A percentile compares a stretch with the other conserved stretches of the same genome.
Conservation (phyloP, 2,797 vertebrate genomes). For the Sebastes steindachneri region DNA sequence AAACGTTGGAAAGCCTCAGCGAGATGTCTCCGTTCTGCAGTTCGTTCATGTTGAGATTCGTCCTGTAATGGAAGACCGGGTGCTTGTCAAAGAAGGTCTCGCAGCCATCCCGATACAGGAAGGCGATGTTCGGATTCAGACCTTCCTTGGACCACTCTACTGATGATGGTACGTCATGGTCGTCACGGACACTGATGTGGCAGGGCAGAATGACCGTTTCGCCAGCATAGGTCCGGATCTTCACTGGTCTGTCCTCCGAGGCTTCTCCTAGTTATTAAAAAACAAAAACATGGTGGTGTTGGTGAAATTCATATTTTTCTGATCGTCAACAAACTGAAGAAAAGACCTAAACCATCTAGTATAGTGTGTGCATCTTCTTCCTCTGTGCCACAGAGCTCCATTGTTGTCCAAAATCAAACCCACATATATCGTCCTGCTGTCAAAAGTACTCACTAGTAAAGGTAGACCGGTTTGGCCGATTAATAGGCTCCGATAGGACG, state of each 20-base stretch:
- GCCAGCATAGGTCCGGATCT: accelerated
- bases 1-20: background rate
- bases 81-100: conserved; percentile 39
- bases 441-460: too few relatives aligned
- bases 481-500: too few relatives aligned
- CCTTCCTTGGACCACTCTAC: conserved; percentile 38
- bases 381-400: background rate
- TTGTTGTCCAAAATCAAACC: too few relatives aligned
- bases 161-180: accelerated
- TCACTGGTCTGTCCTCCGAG: accelerated
- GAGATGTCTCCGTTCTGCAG: conserved; percentile 20
- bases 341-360: background rate
- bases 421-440: too few relatives aligned
- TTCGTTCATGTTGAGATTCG: background rate
- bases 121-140: accelerated
- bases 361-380: background rate
- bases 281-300: background rate
- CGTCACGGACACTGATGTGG: accelerated
- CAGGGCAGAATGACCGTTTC: conserved; percentile 33
- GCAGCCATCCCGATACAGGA: conserved; percentile 14
- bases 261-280: background rate
- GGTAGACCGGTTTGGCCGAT: too few relatives aligned
- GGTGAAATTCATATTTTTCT: too few relatives aligned
- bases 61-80: background rate
- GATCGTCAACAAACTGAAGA: background rate